Base-by-base conservation (phyloP, 2,113 vertebrate species). In the Sylvicapra grimmia region DNA sequence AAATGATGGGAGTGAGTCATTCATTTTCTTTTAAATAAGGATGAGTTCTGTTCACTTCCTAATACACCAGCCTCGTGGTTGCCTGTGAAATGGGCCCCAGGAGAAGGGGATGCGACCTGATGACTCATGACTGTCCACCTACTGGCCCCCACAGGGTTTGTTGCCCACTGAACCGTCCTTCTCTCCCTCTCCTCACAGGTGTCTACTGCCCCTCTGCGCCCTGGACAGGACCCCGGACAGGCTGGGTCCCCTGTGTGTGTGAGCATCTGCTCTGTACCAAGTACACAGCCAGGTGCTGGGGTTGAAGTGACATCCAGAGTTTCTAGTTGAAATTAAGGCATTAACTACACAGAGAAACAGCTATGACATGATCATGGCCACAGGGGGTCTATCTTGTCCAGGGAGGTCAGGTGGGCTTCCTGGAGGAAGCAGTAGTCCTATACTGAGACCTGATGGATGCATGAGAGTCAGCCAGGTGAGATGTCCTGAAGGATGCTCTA, bases 1-100 rank as follows among this genome's bases (percentile, higher is more conserved):
- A 85, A 95, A 90, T 72, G 93, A 97, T 47, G 72, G 2, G 29
- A 97, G 90, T 0, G 0, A 56, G 97, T 75, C 94, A 93, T 88
- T 98, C 87, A 93, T 98, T 96, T 83, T 40, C 72, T 97, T 96
- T 87, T 86, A 96, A 89, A 87, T 85, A 51, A 79, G 86, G 85
- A 86, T 79, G 72, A 68, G 59, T 16, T 53, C 83, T 63, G 65
- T 61, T 93, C 56, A 29, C 75, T 58, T 79, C 44, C 83, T 88
- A 65, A 33, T 29, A 58, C 33, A 8, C 68, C 58, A 14, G 86
- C 86, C 80, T 33, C 65, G 2, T 21, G 9, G 33, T 33, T 53
- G 16, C 90, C 82, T 1, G 7, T 11, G 86, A 19, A 4, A 40
- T 0, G 0, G 27, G 25, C 36, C 16, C 15, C 1, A 82, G 4